Percentiles rank a stretch among this genome's conserved stretches.
Conservation (phyloP, 2,888 invertebrate genomes). For the Eupithecia tripunctaria region DNA sequence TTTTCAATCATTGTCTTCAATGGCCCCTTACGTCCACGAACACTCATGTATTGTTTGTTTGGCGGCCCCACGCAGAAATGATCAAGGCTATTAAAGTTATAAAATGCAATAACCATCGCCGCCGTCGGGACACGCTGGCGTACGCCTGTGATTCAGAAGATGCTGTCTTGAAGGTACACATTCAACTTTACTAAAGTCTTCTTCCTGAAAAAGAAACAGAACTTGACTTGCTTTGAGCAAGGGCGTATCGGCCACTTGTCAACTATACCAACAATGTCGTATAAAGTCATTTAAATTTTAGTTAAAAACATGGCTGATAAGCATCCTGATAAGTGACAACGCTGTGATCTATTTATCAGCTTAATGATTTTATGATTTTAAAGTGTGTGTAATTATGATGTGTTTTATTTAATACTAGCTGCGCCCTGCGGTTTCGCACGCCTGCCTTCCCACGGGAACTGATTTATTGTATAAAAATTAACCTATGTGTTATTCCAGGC, state of each 20-base stretch:
- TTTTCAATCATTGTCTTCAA: background rate
- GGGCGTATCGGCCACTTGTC: background rate
- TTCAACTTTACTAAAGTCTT: background rate
- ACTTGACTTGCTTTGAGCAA: background rate
- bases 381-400: no score
- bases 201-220: background rate
- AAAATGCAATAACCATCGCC: background rate
- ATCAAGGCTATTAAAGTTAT: background rate
- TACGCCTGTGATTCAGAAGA: background rate
- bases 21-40: background rate
- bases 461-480: no score
- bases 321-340: no score
- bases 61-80: background rate
- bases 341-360: no score
- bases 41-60: background rate
- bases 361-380: no score
- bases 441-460: no score
- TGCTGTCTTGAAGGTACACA: background rate
- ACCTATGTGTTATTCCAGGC: no score
- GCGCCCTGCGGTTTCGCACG: no score
- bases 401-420: no score
- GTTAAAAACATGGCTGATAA: no score
- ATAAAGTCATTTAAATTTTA: no score
- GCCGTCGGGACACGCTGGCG: background rate
- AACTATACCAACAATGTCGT: background rate